Base-by-base conservation (phyloP, 2,888 invertebrate genomes). In the Acronicta alni region DNA sequence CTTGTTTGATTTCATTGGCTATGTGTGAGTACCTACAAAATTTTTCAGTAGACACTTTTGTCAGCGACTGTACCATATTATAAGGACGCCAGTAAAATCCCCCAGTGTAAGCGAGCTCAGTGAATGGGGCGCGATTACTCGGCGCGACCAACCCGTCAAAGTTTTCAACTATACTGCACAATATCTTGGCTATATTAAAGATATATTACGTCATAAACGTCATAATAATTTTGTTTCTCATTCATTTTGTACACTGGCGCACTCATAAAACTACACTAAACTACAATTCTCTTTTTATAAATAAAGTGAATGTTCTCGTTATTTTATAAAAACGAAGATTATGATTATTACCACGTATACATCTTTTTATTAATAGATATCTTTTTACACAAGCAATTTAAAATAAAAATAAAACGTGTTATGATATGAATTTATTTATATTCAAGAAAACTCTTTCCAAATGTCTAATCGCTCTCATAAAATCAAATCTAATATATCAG, bases 81-180 rank as follows among this genome's bases (percentile, higher is more conserved):
- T 72, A 61, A 74, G 61, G 67, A 68, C 67, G 64, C 63, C 57
- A 75, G 77, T 70, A 53, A 70, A 80, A 75, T 65, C 65, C 81
- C 79, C 73, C n/a, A 44, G 79, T 74, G 84, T 54, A 61, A 61
- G 56, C 55, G 61, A 39, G 53, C 41, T 59, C 70, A 53, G 49
- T 82, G 82, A 80, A 83, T 80, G 69, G 73, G 53, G 67, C 68
- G 66, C 82, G 82, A 83, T 83, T 83, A 82, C 76, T 66, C 70
- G 70, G 59, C 53, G 47, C 48, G 43, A 59, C 59, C 62, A 61
- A 66, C 72, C n/a, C 53, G 72, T 64, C 49, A 46, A 64, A 52
- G 64, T 66, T 64, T 73, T 70, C 66, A 59, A 65, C 63, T 69
- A 49, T 67, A 38, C 63, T 67, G 55, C 61, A 62, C 61, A 74